Evolutionary conservation across 1,140 invertebrate species (phyloP), one percentile per base, ranked within the genome.

Genomic region (Neuroterus valhalla): DNA sequence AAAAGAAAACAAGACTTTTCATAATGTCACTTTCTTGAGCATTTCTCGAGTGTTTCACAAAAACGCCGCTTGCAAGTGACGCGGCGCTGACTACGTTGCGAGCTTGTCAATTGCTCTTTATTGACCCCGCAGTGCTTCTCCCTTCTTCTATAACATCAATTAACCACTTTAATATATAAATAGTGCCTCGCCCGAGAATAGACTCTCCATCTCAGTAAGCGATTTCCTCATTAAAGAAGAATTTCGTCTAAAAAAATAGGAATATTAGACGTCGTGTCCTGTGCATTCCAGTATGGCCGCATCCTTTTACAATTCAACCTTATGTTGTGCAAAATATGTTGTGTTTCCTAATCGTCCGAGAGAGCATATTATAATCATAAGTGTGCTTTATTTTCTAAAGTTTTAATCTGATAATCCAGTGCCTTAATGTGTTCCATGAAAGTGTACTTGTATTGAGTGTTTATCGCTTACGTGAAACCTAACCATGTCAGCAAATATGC

Each of bases 401-500:
- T 62, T 38, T 5, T 31, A 62, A 62, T 4, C 12, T 15, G 31
- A 8, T 38, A 5, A 5, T 5, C 10, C 31, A 2, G 21, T 31
- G 12, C 26, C 21, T 62, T 31, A 31, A 62, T 62, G 26, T 62
- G 14, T 55, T 23, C 2, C 14, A 26, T 38, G 31, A 15, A 21
- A 55, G 21, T 62, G 11, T 62, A 31, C n/a, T n/a, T 23, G 3
- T n/a, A 31, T 2, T 15, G 11, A 31, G 26, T 62, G 14, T 31
- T 38, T 8, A 38, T 1, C 55, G 26, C 23, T 21, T 31, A 12
- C 26, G 8, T 31, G 31, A 62, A 62, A 62, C 55, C 26, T 62
- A 62, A 62, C 55, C 55, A 62, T 62, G 55, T 62, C 55, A 31
- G 46, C 19, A 23, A 78, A 42, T 72, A 94, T 93, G 92, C 93